A percentile compares a stretch with the other conserved stretches of the same genome.
phyloP scores from a whole-genome alignment of 2,797 vertebrate genomes.

The Xenopus petersii region DNA sequence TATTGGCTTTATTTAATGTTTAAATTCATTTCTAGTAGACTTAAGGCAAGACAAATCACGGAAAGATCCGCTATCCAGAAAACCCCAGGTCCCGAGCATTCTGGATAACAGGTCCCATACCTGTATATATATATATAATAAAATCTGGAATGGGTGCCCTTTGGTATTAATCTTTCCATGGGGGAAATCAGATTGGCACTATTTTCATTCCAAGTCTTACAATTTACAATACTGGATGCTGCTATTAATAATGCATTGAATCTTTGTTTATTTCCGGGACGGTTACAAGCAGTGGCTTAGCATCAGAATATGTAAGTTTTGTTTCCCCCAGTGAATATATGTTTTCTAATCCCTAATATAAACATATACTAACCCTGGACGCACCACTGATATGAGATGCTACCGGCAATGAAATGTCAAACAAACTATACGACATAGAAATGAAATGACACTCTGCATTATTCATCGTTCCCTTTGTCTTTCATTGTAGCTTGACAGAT shows the following conservation, averaged over 20 bases:
- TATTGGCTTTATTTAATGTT: too few species aligned
- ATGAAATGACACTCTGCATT: background rate
- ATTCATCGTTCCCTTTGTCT: background rate
- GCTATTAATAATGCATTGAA: background rate
- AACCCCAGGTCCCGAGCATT: too few species aligned
- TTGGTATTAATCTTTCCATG: too few species aligned
- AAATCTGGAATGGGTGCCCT: too few species aligned
- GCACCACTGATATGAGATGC: background rate
- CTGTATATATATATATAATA: too few species aligned
- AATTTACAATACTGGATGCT: background rate
- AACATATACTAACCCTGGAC: background rate
- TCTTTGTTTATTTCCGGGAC: background rate
- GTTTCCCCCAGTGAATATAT: background rate
- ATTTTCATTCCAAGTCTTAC: background rate
- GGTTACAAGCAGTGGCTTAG: background rate
- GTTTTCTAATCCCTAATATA: background rate
- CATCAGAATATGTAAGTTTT: background rate
- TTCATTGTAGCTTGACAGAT: background rate
- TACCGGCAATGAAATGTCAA: background rate
- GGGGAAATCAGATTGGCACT: background rate
- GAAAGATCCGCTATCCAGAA: too few species aligned
- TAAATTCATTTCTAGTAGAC: too few species aligned
- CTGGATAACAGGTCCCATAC: too few species aligned
- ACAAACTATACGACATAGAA: background rate
- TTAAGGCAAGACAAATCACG: too few species aligned